Evolutionary conservation across 2,113 vertebrate genomes (phyloP), one percentile per base, ranked within the genome.

Genomic region (Poecile atricapillus): DNA sequence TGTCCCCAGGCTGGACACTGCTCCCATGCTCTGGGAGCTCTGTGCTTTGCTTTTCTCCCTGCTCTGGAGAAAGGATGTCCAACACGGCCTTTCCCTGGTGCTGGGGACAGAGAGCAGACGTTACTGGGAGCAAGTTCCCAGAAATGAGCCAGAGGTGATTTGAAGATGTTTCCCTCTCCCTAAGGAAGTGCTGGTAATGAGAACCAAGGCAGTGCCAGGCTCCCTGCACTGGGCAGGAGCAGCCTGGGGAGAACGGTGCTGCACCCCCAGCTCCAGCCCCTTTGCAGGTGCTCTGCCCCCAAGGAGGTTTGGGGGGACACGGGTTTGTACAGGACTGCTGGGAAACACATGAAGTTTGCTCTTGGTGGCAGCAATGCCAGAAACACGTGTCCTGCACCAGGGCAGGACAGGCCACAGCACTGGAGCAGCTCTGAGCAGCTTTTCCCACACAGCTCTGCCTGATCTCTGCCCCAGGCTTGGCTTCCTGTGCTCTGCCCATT

Each of bases 401-500:
- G n/a, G 18, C 6, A 65, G 64, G 73, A 30, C 44, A 28, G 46
- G 27, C n/a, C 78, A 30, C 1, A 7, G 65, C 47, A 33, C n/a
- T 2, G 3, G 31, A 35, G 65, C 17, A 59, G 47, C 12, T 53
- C 28, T 2, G 2, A 49, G 67, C 63, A 89, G 68, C 55, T 9
- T 14, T 7, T 55, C 24, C 33, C 63, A 31, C 65, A 44, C 55
- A 37, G 62, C 79, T 79, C 80, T 83, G 77, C 78, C 35, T 0
- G 0, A 56, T 17, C 56, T 55, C 69, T 70, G 86, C 52, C 33
- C 73, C 0, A 0, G 19, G 60, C 60, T 71, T 3, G 0, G 75
- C 37, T 22, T 63, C 25, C 12, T 1, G 3, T 11, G 35, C 44
- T 35, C 30, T 11, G 70, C 41, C 1, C 0, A 0, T 13, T 52